phyloP scores from a whole-genome alignment of 92 coral and sea anemone species.

The Isaurus tuberculatus region DNA sequence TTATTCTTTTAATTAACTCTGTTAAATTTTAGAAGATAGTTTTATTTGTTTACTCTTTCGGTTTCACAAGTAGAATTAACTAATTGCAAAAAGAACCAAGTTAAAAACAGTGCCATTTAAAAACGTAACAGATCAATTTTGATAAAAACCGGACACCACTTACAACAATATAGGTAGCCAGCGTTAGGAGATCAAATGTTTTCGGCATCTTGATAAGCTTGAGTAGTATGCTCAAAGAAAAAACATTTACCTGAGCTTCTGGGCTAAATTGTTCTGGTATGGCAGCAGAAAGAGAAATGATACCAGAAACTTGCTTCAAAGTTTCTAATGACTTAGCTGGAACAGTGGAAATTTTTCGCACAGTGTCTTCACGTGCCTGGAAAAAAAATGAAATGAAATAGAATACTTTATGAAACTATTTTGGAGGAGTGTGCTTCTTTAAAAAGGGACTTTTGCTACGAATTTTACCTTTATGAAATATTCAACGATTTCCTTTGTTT shows the following conservation, averaged over 20 bases:
- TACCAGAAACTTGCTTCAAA: conserved; percentile 25
- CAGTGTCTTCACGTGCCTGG: conserved; percentile 22
- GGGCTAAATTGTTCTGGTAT: conserved; percentile 30
- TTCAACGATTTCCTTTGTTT: background rate
- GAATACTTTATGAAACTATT: background rate
- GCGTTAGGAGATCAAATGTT: no score
- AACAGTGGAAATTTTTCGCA: background rate
- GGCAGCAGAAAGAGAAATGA: conserved; percentile 27
- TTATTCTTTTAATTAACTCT: no score
- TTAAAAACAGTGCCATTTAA: no score
- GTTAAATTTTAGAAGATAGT: background rate
- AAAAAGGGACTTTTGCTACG: background rate
- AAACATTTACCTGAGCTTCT: conserved; percentile 15
- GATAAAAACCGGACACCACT: no score
- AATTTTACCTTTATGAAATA: conserved; percentile 1
- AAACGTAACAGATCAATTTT: no score
- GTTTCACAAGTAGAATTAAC: background rate
- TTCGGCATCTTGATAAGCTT: no score
- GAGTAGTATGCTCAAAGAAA: background rate
- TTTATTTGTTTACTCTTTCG: background rate
- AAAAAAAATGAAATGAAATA: background rate
- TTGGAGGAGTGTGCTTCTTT: background rate
- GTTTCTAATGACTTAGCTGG: background rate
- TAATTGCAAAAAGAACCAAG: no score
- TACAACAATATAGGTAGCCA: no score